Conservation (phyloP, 2,113 vertebrate species). For the Epinephelus lanceolatus region DNA sequence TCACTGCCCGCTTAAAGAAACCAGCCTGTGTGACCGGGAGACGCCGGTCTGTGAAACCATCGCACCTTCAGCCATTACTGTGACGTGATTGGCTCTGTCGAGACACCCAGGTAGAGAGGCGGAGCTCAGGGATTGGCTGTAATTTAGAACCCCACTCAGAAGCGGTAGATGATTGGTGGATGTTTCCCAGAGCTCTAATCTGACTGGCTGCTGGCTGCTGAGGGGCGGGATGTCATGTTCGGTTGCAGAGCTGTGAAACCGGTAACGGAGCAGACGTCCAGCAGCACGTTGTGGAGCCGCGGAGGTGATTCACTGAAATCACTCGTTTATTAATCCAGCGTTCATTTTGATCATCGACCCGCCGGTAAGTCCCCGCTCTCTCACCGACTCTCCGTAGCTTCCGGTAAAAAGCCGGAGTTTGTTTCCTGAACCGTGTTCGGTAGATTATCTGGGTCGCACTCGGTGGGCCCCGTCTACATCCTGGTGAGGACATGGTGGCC, state of each 20-base stretch:
- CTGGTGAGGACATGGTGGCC: not conserved
- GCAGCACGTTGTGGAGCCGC: slow-evolving; percentile 79
- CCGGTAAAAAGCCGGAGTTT: too few species aligned
- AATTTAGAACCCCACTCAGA: fast-evolving
- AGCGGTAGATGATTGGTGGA: slow-evolving; percentile 39
- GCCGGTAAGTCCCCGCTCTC: slow-evolving; percentile 67
- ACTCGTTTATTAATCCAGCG: slow-evolving; percentile 35
- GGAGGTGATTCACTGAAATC: slow-evolving; percentile 66
- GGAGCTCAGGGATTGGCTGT: slow-evolving; percentile 17
- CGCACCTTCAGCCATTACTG: not conserved
- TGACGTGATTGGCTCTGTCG: slow-evolving; percentile 20
- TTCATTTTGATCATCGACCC: slow-evolving; percentile 61
- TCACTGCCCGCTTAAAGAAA: not conserved
- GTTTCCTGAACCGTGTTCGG: not conserved
- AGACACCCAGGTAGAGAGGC: not conserved
- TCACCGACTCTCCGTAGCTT: too few species aligned
- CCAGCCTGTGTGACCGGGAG: not conserved
- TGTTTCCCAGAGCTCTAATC: fast-evolving
- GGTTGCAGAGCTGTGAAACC: slow-evolving; percentile 70
- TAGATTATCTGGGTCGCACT: slow-evolving; percentile 9
- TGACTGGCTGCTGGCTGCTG: slow-evolving; percentile 37
- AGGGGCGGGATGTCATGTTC: slow-evolving; percentile 22
- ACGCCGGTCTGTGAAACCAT: not conserved
- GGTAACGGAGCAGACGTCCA: slow-evolving; percentile 57
- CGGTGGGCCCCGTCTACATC: slow-evolving; percentile 52